Base-by-base conservation (phyloP, 2,888 invertebrate genomes). In the Eristalis tenax region DNA sequence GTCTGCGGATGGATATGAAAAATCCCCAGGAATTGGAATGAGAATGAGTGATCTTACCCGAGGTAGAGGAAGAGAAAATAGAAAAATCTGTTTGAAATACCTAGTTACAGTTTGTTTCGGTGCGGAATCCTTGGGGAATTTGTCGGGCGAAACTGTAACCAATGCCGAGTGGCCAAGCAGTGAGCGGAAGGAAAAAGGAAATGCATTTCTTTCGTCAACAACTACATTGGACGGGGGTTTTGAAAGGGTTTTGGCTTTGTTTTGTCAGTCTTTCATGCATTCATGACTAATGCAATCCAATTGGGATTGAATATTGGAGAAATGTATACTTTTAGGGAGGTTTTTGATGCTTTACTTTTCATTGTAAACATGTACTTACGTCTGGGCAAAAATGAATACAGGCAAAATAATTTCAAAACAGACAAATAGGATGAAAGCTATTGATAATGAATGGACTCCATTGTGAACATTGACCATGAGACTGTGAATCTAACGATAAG, bases 141-240 rank as follows among this genome's bases (percentile, higher is more conserved):
- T 18, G 11, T 22, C 35, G 10, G 64, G 38, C 22, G 22, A 15
- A n/a, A 38, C n/a, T 23, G 59, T 28, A 65, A 43, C 66, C 40
- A 61, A 38, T 65, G 63, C 78, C 64, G 69, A 83, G 68, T 78
- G 83, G 56, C 66, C 35, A 83, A n/a, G 56, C 73, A 18, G n/a
- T 61, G 23, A 35, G 22, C 23, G 2, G 10, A 23, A 66, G 26
- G 15, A 69, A 64, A 57, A 10, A 32, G 69, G 79, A 64, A 79
- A 83, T 83, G 68, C 73, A 83, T 83, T 83, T 79, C 78, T 59
- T 83, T 68, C 68, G 68, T n/a, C 18, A 13, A 32, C 11, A 28
- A n/a, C 6, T 22, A 32, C 8, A 32, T 6, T 8, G 10, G 10
- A 32, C 32, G 8, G 32, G 10, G 0, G 10, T 4, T 4, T 32